phyloP scores from a whole-genome alignment of 2,113 vertebrate species.

The Phyllopteryx taeniolatus region DNA sequence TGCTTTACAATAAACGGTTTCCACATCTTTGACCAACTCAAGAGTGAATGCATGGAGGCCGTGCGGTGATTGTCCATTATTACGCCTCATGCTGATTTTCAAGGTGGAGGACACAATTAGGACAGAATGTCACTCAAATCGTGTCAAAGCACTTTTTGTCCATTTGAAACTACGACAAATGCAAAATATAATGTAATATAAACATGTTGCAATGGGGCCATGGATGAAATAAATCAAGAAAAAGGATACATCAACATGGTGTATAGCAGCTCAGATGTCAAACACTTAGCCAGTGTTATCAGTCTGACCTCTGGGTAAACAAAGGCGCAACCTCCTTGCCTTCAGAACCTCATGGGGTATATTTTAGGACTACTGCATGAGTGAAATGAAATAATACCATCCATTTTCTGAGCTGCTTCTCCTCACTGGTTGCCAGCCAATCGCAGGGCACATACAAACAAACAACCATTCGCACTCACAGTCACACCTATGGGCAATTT shows the following conservation, averaged over 20 bases:
- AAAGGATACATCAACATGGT: slow-evolving; percentile 44
- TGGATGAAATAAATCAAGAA: slow-evolving; percentile 30
- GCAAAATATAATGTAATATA: background rate
- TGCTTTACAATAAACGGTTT: slow-evolving; percentile 37
- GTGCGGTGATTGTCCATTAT: slow-evolving; percentile 57
- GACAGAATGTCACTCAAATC: slow-evolving; percentile 55
- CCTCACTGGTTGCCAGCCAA: too few relatives aligned
- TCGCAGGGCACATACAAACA: too few relatives aligned
- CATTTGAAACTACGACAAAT: background rate
- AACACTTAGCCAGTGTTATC: slow-evolving; percentile 25
- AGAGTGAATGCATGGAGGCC: slow-evolving; percentile 50
- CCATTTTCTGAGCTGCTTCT: too few relatives aligned
- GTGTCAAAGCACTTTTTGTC: slow-evolving; percentile 19
- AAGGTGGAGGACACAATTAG: slow-evolving; percentile 63
- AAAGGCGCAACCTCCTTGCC: slow-evolving; percentile 48
- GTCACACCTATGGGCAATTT: too few relatives aligned
- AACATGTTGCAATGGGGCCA: background rate
- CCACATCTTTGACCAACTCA: slow-evolving; percentile 51
- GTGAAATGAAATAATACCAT: background rate
- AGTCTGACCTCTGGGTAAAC: slow-evolving; percentile 45
- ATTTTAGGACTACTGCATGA: slow-evolving; percentile 16
- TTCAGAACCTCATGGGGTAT: slow-evolving; percentile 27
- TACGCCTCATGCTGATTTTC: slow-evolving; percentile 51
- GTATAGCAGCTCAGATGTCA: slow-evolving; percentile 45
- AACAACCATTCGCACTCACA: too few relatives aligned